Evolutionary conservation across 2,888 invertebrate genomes (phyloP), one percentile per base, ranked within the genome.

Genomic region (Corbicula japonica): DNA sequence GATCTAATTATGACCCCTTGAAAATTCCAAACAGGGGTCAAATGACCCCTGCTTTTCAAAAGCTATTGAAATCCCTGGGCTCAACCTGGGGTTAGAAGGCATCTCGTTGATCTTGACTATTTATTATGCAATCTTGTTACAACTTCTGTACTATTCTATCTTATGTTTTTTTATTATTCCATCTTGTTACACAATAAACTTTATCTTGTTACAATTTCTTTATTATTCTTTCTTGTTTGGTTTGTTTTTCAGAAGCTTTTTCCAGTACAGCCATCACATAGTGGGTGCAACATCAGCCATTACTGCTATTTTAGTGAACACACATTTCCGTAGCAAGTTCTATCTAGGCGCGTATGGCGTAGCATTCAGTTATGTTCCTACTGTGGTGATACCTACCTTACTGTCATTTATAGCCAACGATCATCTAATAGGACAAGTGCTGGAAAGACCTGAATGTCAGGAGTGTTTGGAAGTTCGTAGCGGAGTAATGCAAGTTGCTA

Each of bases 291-390:
- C 62, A 5, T 44, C 71, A 23, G 30, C 52, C n/a, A 18, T 71
- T 0, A 35, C 62, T 2, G 26, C 52, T 0, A 21, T 35, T 21
- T 0, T 62, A 12, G 30, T 71, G 6, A 71, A 62, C 18, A 2
- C 28, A 10, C 62, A 71, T 54, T 71, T 71, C 48, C 46, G 71
- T 35, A 18, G 34, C 8, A 71, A 71, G 32, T 71, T 71, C 30
- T n/a, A 23, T 10, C 18, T 71, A 12, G n/a, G 32, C 8, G 6
- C 38, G 32, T 44, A 30, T 23, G 41, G 21, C 2, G 15, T 50
- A 1, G 12, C 46, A 18, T n/a, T 50, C 0, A 35, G 48, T 10
- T 52, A 38, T 10, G 8, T 50, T 1, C 71, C 71, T 2, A 23
- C 26, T 6, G 52, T 71, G 0, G 5, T 38, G 1, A 12, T 62